These are phyloP conservation scores for Pseudanteris insignis DNA, from an alignment of 2,888 invertebrate species.

Conservation along the genomic window DNA sequence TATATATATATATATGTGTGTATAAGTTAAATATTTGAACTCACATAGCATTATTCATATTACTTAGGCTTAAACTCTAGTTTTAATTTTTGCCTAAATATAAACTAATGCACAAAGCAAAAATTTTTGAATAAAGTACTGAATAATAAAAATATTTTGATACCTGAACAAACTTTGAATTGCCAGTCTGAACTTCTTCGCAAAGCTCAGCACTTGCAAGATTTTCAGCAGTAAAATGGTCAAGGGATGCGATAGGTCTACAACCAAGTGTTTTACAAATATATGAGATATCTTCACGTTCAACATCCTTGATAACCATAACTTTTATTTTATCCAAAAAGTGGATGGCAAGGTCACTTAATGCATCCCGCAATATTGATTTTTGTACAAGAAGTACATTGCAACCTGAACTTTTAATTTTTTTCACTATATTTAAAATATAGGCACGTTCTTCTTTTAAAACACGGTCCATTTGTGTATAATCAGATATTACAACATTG, in stretches of 20 bases:
- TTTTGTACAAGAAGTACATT: constrained; percentile 94
- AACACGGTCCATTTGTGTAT: constrained; percentile 99
- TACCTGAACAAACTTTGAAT: constrained; percentile 90
- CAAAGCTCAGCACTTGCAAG: constrained; percentile 91
- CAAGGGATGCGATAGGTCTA: constrained; percentile 96
- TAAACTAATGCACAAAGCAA: too few species aligned
- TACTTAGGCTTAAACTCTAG: too few species aligned
- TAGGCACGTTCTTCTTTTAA: constrained; percentile 97
- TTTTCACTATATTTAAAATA: constrained; percentile 97
- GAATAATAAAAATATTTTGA: neutral
- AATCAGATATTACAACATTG: constrained; percentile 95
- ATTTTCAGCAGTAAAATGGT: constrained; percentile 94
- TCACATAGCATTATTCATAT: too few species aligned
- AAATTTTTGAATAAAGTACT: too few species aligned
- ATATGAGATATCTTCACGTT: constrained; percentile 97
- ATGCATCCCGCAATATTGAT: constrained; percentile 87
- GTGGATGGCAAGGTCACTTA: constrained; percentile 96
- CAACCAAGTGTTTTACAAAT: constrained; percentile 94
- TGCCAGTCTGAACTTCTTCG: constrained; percentile 90
- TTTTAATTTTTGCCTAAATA: neutral
- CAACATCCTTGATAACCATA: constrained; percentile 97
- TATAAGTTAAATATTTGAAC: too few species aligned
- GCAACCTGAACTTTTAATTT: constrained; percentile 98
- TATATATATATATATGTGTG: too few species aligned
- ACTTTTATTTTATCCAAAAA: constrained; percentile 99